Base-by-base conservation (phyloP, 1,140 invertebrate species). In the Xylocopa sonorina region DNA sequence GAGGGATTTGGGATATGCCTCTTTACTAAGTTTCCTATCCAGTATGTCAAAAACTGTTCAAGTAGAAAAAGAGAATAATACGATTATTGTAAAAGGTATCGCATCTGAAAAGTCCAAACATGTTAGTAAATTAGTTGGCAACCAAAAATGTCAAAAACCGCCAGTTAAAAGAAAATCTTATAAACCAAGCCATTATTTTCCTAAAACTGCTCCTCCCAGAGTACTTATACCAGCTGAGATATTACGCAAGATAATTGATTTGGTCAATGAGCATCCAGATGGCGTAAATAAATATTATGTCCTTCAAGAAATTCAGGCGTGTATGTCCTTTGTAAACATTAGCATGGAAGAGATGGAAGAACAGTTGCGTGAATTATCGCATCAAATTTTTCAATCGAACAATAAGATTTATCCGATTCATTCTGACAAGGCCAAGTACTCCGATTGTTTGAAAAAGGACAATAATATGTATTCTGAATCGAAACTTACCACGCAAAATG, bases 61-160 rank as follows among this genome's bases (percentile, higher is more conserved):
- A 3, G 1, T 91, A 6, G 12, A 75, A 7, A n/a, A 38, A 0
- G 7, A 12, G 0, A 60, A 86, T 24, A 73, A 74, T n/a, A n/a
- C 14, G 2, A 3, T 77, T 27, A 84, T 80, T 10, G 75, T 87
- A 1, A 51, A 51, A 16, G 86, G 84, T 9, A 81, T 91, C 0
- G 71, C 83, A 0, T 74, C 84, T 1, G 78, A 89, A 3, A 89
- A 89, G 50, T 80, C 84, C 1, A 81, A 74, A 10, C 90, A 91
- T 21, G 76, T 92, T 9, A 88, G 80, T 27, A 72, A 81, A 1
- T 74, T 91, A 3, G 87, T 92, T 0, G 34, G 67, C 1, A 71
- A 75, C 9, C 91, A 92, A 48, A 89, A 69, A 50, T 0, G 48
- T 38, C 27, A 53, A 10, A 78, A 55, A 60, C 14, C 14, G 32